Conservation (phyloP, 2,797 vertebrate genomes). For the Eospalax fontanierii region DNA sequence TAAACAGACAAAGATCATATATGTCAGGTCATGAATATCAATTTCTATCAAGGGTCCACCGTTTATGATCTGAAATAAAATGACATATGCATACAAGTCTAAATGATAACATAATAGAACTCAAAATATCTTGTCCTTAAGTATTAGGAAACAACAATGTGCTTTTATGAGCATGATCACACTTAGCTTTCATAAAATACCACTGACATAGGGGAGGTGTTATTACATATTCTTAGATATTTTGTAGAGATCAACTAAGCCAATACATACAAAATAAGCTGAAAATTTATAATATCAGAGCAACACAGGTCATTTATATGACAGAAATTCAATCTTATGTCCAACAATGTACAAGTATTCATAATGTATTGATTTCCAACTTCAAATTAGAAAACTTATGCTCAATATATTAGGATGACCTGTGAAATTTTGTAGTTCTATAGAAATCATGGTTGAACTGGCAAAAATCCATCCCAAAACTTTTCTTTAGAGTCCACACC, state of each 20-base stretch:
- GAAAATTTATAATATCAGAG: background rate
- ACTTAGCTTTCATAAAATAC: slow-evolving; percentile 4
- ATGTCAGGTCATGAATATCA: background rate
- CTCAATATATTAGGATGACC: background rate
- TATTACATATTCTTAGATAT: background rate
- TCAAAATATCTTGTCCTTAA: background rate
- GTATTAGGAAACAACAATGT: background rate
- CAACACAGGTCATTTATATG: background rate
- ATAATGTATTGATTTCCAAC: background rate
- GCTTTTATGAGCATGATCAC: background rate
- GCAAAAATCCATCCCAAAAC: background rate
- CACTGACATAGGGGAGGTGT: background rate
- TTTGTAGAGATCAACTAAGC: background rate
- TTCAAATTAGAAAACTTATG: background rate
- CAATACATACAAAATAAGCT: background rate
- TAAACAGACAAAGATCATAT: background rate
- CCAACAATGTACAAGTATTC: background rate
- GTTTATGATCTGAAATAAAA: slow-evolving; percentile 29
- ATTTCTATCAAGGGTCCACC: background rate
- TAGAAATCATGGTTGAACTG: background rate
- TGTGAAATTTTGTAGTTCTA: background rate
- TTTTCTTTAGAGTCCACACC: background rate
- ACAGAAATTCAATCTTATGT: background rate
- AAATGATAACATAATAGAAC: slow-evolving; percentile 1
- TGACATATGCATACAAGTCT: background rate